Conservation (phyloP, 1,140 invertebrate genomes). For the Drosophila seguyi region DNA sequence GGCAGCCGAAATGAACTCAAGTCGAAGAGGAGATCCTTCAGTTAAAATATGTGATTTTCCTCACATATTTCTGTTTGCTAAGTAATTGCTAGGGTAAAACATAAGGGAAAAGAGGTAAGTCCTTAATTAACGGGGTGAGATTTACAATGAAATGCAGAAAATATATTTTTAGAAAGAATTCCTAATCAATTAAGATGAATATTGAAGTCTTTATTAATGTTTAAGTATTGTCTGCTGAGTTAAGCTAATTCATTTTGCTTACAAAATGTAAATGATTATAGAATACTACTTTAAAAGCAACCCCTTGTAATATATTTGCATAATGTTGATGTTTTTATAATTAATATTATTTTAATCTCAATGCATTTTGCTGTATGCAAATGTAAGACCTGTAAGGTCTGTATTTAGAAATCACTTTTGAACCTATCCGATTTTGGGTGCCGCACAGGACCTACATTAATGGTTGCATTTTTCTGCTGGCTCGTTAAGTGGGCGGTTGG, state of each 20-base stretch:
- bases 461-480: constrained; percentile 26
- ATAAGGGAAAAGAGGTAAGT: neutral
- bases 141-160: neutral
- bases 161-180: neutral
- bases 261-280: neutral
- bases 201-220: neutral
- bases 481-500: constrained; percentile 33
- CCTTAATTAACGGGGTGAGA: neutral
- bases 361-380: constrained; percentile 23
- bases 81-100: constrained; percentile 17
- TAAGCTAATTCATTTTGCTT: neutral
- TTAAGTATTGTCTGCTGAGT: neutral
- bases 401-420: constrained; percentile 29
- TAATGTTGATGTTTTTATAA: neutral
- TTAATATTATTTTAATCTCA: neutral
- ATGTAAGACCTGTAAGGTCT: neutral
- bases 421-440: constrained; percentile 9
- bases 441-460: neutral
- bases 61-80: constrained; percentile 32
- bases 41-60: constrained; percentile 39
- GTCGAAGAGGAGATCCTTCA: constrained; percentile 10
- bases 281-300: neutral
- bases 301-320: neutral
- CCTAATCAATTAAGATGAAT: neutral
- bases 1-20: neutral